Conservation (phyloP, 2,888 invertebrate genomes). For the Acrobasis consociella region DNA sequence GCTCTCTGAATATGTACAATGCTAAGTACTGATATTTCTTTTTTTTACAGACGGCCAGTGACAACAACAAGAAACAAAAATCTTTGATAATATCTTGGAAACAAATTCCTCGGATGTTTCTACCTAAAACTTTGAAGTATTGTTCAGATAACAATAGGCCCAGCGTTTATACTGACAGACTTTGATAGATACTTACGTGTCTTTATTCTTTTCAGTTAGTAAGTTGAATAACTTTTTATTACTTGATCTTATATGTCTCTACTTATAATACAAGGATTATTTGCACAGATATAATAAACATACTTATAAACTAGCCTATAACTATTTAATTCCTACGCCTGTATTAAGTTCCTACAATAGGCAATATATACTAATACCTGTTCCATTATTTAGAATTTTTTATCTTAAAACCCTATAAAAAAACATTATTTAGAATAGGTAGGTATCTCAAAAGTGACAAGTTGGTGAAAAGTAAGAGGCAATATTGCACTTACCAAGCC, state of each 20-base stretch:
- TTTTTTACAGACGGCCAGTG: constrained; percentile 48
- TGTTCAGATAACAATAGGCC: constrained; percentile 52
- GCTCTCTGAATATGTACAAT: too few relatives aligned
- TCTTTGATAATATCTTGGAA: constrained; percentile 62
- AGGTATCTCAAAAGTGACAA: not conserved
- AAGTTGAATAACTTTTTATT: too few relatives aligned
- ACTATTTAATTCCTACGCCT: too few relatives aligned
- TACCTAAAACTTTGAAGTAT: constrained; percentile 53
- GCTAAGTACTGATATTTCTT: too few relatives aligned
- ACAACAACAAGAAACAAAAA: constrained; percentile 48
- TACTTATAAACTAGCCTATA: too few relatives aligned
- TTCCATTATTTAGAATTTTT: not conserved
- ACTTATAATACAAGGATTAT: too few relatives aligned
- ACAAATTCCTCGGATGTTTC: constrained; percentile 59
- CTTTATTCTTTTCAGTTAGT: not conserved
- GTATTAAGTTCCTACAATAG: too few relatives aligned
- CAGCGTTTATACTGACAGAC: constrained; percentile 45
- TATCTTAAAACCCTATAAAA: too few relatives aligned
- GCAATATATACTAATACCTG: not conserved
- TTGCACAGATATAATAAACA: too few relatives aligned
- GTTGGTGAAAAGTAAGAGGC: not conserved
- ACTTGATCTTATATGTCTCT: too few relatives aligned
- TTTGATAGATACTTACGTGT: constrained; percentile 15
- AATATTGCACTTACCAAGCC: not conserved
- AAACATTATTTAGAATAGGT: too few relatives aligned